A percentile compares a stretch with the other conserved stretches of the same genome.
Evolutionary conservation across 1,140 invertebrate genomes (phyloP).

Genomic region (Agrypnia vestita): DNA sequence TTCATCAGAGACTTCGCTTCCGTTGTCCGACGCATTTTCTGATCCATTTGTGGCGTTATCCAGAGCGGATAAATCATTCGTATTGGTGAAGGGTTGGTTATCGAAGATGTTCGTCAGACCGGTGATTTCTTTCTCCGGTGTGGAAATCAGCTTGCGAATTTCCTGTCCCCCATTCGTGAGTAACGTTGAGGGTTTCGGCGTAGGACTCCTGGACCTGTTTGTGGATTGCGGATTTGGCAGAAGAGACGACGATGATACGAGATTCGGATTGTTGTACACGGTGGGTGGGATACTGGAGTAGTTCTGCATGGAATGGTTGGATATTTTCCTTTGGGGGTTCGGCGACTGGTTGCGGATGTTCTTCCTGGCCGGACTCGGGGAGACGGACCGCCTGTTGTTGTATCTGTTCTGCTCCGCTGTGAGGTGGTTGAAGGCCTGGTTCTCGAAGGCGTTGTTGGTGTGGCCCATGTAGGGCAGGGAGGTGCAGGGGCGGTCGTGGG

Average conservation of each 20-base stretch:
- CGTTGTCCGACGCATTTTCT: slow-evolving; percentile 84
- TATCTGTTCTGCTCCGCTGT: slow-evolving; percentile 56
- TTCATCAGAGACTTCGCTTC: slow-evolving; percentile 90
- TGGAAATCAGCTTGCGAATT: slow-evolving; percentile 65
- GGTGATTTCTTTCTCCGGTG: slow-evolving; percentile 63
- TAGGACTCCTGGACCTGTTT: slow-evolving; percentile 73
- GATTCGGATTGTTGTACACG: slow-evolving; percentile 44
- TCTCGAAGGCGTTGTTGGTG: slow-evolving; percentile 57
- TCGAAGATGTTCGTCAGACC: slow-evolving; percentile 57
- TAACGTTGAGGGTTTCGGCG: slow-evolving; percentile 66
- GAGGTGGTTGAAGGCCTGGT: slow-evolving; percentile 56
- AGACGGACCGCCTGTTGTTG: slow-evolving; percentile 55
- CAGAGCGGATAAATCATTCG: slow-evolving; percentile 62
- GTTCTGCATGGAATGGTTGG: not conserved
- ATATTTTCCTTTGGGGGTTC: slow-evolving; percentile 49
- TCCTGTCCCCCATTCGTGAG: slow-evolving; percentile 68
- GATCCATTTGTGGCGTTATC: slow-evolving; percentile 66
- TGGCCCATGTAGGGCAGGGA: slow-evolving; percentile 57
- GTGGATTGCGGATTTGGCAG: slow-evolving; percentile 61
- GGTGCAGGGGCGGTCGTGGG: slow-evolving; percentile 37
- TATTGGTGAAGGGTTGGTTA: slow-evolving; percentile 50
- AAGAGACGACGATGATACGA: slow-evolving; percentile 45
- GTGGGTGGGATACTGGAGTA: not conserved
- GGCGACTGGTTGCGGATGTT: slow-evolving; percentile 45
- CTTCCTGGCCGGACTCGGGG: slow-evolving; percentile 56